Conservation (phyloP, 2,888 invertebrate genomes). For the Eupithecia subfuscata region DNA sequence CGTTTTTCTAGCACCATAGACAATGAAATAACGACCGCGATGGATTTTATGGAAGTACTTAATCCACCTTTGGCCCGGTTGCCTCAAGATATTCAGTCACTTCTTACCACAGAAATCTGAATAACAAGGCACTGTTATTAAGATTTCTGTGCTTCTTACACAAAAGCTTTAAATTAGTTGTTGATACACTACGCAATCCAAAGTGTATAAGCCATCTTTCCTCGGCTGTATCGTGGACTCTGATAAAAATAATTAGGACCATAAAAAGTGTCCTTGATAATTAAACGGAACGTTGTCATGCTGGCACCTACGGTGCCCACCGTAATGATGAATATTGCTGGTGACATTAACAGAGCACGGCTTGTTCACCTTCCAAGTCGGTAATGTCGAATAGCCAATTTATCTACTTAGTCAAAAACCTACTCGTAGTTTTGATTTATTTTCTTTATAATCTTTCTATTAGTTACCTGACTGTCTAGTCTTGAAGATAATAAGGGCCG, state of each 20-base stretch:
- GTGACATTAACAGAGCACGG: conserved; percentile 30
- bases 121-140: too few relatives aligned
- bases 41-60: background rate
- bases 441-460: background rate
- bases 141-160: too few relatives aligned
- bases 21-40: too few relatives aligned
- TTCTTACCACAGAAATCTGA: too few relatives aligned
- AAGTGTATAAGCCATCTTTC: conserved; percentile 11
- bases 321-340: conserved; percentile 28
- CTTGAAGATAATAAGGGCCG: too few relatives aligned
- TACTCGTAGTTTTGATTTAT: background rate
- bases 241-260: conserved; percentile 57
- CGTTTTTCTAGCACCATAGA: too few relatives aligned
- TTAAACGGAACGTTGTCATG: conserved; percentile 38
- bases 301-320: background rate
- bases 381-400: conserved; percentile 2
- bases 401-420: background rate
- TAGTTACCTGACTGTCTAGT: too few relatives aligned
- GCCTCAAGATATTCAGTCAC: background rate
- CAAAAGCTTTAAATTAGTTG: background rate
- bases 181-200: background rate
- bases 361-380: conserved; percentile 27
- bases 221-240: conserved; percentile 42
- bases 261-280: conserved; percentile 53
- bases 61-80: background rate